These are phyloP conservation scores for Crypturellus undulatus DNA, from an alignment of 2,113 vertebrate genomes.

Conservation along the genomic window DNA sequence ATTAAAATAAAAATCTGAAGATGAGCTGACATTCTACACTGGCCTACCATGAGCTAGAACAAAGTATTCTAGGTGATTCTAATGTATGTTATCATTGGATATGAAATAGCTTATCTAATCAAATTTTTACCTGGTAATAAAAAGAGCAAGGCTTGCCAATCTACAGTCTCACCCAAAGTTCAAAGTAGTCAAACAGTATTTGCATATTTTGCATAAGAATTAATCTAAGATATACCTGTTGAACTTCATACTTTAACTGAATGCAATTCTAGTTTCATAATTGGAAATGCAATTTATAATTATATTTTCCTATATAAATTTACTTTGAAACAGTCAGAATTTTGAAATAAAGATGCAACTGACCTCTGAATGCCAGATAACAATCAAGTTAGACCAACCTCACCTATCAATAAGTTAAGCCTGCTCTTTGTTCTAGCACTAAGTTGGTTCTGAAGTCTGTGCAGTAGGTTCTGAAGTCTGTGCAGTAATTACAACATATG, in stretches of 20 bases:
- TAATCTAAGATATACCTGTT: neutral
- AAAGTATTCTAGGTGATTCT: neutral
- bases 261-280: neutral
- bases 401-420: neutral
- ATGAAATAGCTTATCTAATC: conserved; percentile 10
- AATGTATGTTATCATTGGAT: neutral
- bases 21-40: neutral
- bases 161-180: neutral
- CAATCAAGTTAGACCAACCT: neutral
- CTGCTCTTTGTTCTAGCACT: neutral
- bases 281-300: neutral
- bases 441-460: neutral
- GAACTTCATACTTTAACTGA: neutral
- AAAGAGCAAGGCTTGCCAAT: conserved; percentile 3
- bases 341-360: neutral
- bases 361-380: neutral
- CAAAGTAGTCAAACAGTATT: neutral
- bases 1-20: neutral
- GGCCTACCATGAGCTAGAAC: neutral
- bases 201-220: neutral
- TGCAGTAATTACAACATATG: conserved; percentile 35
- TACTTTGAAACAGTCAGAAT: neutral
- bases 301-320: neutral
- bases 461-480: neutral
- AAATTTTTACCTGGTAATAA: neutral